Percentiles rank a stretch among this genome's conserved stretches.
Evolutionary conservation across 2,113 vertebrate genomes (phyloP).

Genomic region (Benitochromis conjunctus): DNA sequence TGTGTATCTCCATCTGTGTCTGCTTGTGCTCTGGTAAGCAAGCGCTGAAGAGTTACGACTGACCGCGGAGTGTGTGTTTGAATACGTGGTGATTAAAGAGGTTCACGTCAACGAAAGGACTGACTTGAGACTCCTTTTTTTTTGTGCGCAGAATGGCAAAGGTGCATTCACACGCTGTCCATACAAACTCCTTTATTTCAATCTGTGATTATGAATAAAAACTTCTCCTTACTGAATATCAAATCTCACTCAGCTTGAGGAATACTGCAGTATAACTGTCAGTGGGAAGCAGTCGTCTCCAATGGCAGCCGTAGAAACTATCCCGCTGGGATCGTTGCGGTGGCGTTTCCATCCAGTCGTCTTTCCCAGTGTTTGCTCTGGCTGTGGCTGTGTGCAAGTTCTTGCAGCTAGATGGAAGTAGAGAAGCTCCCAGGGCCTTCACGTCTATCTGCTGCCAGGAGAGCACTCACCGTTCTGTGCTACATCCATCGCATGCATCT

Average conservation of each 20-base stretch:
- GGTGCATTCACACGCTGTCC: neutral
- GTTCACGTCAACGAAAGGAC: constrained; percentile 5
- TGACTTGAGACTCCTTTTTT: neutral
- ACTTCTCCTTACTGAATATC: neutral
- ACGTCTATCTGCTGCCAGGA: neutral
- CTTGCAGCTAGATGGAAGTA: constrained; percentile 25
- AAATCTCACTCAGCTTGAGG: constrained; percentile 6
- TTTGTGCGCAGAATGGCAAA: neutral
- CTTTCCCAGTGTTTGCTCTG: constrained; percentile 51
- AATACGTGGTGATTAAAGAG: constrained; percentile 37
- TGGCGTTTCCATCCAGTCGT: constrained; percentile 38
- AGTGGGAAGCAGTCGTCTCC: constrained; percentile 5
- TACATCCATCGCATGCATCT: neutral
- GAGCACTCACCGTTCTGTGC: neutral
- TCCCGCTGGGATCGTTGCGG: constrained; percentile 30
- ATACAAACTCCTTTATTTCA: neutral
- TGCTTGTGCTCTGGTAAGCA: neutral
- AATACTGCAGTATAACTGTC: constrained; percentile 7
- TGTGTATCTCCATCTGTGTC: constrained; percentile 38
- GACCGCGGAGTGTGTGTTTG: constrained; percentile 22
- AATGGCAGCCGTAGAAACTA: neutral
- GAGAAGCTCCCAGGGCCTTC: constrained; percentile 14
- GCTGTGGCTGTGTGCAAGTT: neutral
- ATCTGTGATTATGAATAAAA: neutral
- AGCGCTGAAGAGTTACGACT: constrained; percentile 31